Evolutionary conservation across 2,888 invertebrate genomes (phyloP).

Genomic region (Rhingia rostrata): DNA sequence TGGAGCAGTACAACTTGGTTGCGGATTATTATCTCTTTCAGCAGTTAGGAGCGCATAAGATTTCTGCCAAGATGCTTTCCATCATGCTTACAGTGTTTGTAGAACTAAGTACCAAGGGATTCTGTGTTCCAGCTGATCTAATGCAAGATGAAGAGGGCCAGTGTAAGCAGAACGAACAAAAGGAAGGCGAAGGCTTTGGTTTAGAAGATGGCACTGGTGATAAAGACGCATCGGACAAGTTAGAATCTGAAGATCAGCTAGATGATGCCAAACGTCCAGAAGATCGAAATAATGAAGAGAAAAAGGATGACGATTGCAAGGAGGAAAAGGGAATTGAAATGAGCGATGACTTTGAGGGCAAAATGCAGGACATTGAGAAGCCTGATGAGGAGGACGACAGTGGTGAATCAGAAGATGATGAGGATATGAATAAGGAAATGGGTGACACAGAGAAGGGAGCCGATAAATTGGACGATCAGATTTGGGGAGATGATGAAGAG

Average conservation of each 20-base stretch:
- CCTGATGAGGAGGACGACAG: constrained; percentile 85
- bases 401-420: constrained; percentile 87
- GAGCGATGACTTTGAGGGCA: constrained; percentile 96
- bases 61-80: constrained; percentile 92
- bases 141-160: constrained; percentile 89
- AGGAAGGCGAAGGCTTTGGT: constrained; percentile 90
- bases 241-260: constrained; percentile 93
- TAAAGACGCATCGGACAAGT: constrained; percentile 96
- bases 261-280: constrained; percentile 93
- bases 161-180: constrained; percentile 84
- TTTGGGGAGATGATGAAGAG: constrained; percentile 94
- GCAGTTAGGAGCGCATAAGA: constrained; percentile 90
- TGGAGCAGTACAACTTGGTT: constrained; percentile 90
- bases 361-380: constrained; percentile 87
- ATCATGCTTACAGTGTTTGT: constrained; percentile 92
- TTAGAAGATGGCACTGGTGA: constrained; percentile 93
- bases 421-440: constrained; percentile 97
- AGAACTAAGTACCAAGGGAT: constrained; percentile 93
- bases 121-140: constrained; percentile 94
- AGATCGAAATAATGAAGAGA: constrained; percentile 85
- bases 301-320: constrained; percentile 90
- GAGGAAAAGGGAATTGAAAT: constrained; percentile 97
- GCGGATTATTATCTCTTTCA: constrained; percentile 91
- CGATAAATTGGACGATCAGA: constrained; percentile 91
- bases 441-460: constrained; percentile 95